Evolutionary conservation across 2,113 vertebrate genomes (phyloP).

Genomic region (Dermatemys mawii): DNA sequence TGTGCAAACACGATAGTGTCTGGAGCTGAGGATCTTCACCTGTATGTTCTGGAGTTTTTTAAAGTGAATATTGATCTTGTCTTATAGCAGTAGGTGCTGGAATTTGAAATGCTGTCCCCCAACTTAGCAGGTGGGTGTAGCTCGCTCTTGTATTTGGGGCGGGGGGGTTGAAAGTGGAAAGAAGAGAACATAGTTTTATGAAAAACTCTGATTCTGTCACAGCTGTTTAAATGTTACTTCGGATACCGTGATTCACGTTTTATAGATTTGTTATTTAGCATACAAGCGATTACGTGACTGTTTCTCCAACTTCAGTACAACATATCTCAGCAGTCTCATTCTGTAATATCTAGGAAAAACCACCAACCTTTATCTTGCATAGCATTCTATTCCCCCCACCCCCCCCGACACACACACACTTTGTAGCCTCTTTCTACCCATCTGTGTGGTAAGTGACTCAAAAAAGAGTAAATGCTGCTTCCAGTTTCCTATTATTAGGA

Average conservation of each 20-base stretch:
- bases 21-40: not conserved
- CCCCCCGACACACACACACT: no score
- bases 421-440: not conserved
- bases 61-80: not conserved
- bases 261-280: not conserved
- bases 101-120: not conserved
- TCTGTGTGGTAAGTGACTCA: not conserved
- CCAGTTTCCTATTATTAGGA: slow-evolving; percentile 30
- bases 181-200: not conserved
- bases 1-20: not conserved
- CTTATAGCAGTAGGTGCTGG: not conserved
- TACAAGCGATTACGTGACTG: not conserved
- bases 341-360: not conserved
- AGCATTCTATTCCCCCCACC: no score
- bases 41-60: not conserved
- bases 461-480: slow-evolving; percentile 34
- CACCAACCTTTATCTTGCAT: not conserved
- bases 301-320: not conserved
- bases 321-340: not conserved
- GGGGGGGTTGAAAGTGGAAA: not conserved
- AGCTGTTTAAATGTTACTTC: not conserved
- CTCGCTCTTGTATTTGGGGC: not conserved
- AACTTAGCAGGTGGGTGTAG: not conserved
- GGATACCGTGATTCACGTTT: not conserved
- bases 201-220: not conserved